Conservation (phyloP, 2,888 invertebrate species). For the Quadriops clusia region DNA sequence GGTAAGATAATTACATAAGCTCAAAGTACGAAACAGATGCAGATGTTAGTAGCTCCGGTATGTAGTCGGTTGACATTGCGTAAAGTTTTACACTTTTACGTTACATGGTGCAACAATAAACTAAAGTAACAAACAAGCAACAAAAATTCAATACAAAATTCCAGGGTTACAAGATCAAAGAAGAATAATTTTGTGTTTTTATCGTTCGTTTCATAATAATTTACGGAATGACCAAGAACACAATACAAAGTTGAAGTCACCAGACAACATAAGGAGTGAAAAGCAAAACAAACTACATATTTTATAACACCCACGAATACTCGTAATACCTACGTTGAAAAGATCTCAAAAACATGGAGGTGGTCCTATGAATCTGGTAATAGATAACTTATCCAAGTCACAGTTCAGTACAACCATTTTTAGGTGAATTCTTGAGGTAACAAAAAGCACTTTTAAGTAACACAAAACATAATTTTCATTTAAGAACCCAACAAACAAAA, state of each 20-base stretch:
- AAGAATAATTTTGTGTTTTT: no score
- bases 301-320: conserved; percentile 26
- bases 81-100: no score
- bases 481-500: no score
- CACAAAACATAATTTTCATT: conserved; percentile 6
- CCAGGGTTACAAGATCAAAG: conserved; percentile 2
- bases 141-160: background rate
- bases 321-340: conserved; percentile 29
- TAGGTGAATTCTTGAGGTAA: no score
- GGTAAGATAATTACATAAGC: no score
- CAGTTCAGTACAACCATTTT: conserved; percentile 25
- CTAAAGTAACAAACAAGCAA: conserved; percentile 1
- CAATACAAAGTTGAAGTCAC: conserved; percentile 5
- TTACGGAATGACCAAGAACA: background rate
- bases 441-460: no score
- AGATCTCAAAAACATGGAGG: conserved; percentile 32
- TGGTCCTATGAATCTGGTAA: conserved; percentile 28
- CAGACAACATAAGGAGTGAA: conserved; percentile 19
- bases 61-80: no score
- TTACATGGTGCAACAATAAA: no score
- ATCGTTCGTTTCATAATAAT: no score
- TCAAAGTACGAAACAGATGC: no score
- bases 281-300: conserved; percentile 14
- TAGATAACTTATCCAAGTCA: conserved; percentile 23
- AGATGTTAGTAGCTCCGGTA: no score